Percentiles rank a stretch among this genome's conserved stretches.
Conservation (phyloP, 2,113 vertebrate genomes). For the Sisor rabdophorus region DNA sequence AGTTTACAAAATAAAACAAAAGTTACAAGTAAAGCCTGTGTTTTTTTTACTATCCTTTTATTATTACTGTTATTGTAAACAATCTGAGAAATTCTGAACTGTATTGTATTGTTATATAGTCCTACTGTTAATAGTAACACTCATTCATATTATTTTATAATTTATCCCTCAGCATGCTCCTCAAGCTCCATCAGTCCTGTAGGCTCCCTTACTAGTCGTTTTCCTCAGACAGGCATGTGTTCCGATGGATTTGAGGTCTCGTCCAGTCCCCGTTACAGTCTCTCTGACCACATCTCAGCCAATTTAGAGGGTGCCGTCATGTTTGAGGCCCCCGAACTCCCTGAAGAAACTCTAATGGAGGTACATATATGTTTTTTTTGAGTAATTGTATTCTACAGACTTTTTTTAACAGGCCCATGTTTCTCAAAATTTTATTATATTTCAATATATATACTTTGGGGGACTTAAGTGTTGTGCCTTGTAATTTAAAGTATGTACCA, state of each 20-base stretch:
- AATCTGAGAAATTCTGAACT: no score
- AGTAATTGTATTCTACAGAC: neutral
- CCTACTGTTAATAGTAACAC: no score
- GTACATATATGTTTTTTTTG: constrained; percentile 62
- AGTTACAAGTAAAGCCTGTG: neutral
- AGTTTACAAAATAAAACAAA: neutral
- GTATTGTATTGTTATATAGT: no score
- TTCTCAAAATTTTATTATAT: no score
- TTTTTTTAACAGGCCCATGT: no score
- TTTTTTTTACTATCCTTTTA: no score
- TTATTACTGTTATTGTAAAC: no score
- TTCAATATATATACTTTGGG: no score
- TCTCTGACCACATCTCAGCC: constrained; percentile 75
- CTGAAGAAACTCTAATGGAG: constrained; percentile 97
- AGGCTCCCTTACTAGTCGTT: constrained; percentile 80
- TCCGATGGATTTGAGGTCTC: constrained; percentile 76
- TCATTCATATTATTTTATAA: no score
- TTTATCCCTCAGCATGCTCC: constrained; percentile 71
- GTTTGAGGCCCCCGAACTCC: constrained; percentile 90
- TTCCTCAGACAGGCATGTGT: constrained; percentile 71
- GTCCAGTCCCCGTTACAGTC: constrained; percentile 76
- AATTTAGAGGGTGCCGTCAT: constrained; percentile 83
- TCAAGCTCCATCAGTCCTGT: constrained; percentile 83
- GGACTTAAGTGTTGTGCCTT: no score
- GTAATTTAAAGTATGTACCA: no score